These are phyloP conservation scores for Perca schrenkii DNA, from an alignment of 2,113 vertebrate genomes.

Conservation along the genomic window DNA sequence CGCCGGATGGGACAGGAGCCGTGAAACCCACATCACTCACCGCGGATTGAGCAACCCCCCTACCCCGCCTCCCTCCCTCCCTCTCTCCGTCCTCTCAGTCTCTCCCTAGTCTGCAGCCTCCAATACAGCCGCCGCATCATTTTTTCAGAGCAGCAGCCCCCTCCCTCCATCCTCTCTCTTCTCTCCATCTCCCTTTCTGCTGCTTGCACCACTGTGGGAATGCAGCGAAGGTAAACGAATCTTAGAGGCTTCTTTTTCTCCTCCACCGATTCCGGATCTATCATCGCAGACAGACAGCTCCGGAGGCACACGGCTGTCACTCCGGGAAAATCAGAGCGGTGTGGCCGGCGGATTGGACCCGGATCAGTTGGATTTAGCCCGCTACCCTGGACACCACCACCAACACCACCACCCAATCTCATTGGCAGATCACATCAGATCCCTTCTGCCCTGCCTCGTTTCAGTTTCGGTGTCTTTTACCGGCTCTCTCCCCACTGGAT, in stretches of 20 bases:
- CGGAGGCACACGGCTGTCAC: slow-evolving; percentile 61
- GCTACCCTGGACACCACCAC: slow-evolving; percentile 34
- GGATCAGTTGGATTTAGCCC: slow-evolving; percentile 79
- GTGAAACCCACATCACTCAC: slow-evolving; percentile 80
- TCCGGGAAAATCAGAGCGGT: slow-evolving; percentile 37
- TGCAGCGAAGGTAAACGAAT: slow-evolving; percentile 79
- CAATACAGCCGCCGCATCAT: slow-evolving; percentile 86
- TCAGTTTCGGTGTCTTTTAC: slow-evolving; percentile 43
- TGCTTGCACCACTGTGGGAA: slow-evolving; percentile 85
- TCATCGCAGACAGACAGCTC: slow-evolving; percentile 55
- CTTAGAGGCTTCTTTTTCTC: slow-evolving; percentile 15
- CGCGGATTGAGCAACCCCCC: slow-evolving; percentile 64
- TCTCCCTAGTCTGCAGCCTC: slow-evolving; percentile 83
- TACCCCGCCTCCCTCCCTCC: slow-evolving; percentile 14
- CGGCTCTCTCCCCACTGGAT: slow-evolving; percentile 63
- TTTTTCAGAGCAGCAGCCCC: slow-evolving; percentile 80
- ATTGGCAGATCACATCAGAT: slow-evolving; percentile 63
- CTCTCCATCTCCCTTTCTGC: slow-evolving; percentile 74
- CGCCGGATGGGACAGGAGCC: slow-evolving; percentile 72
- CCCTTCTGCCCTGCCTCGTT: slow-evolving; percentile 43
- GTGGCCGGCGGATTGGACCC: slow-evolving; percentile 55
- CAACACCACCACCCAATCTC: slow-evolving; percentile 38
- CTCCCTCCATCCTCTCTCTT: slow-evolving; percentile 49
- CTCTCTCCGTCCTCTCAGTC: slow-evolving; percentile 38
- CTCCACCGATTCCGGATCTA: slow-evolving; percentile 40